Evolutionary conservation across 2,113 vertebrate species (phyloP), one percentile per base, ranked within the genome.

Genomic region (Podarcis cretensis): DNA sequence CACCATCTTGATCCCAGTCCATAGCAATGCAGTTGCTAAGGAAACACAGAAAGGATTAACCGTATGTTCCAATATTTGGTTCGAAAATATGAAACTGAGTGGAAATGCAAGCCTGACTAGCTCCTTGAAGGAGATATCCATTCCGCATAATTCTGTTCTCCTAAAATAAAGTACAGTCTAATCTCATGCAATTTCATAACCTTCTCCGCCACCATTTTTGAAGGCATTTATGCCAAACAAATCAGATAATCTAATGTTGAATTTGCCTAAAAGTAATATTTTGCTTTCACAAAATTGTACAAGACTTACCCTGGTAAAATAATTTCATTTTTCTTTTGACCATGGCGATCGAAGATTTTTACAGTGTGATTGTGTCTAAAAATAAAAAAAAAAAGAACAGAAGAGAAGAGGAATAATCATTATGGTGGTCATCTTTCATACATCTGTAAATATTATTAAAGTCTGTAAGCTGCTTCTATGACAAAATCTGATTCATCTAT

Each of bases 1-100:
- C 98, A 80, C 99, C 99, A 90, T 99, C 98, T 93, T 99, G 99
- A 95, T 99, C 98, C 99, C 99, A 99, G 93, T 99, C 98, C 97
- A 99, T 98, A 74, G 97, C 97, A 87, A 99, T 93, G 94, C 98
- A 99, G 68, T 95, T 97, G 48, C 99, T 99, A 87, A 87, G 68
- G 27, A 27, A 89, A 87, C 86, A 91, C 30, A 95, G 21, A 81
- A 57, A 83, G 59, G 1, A 25, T 91, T 91, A 74, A 93, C 16
- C 80, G 87, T 27, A 30, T 73, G 71, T 8, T 74, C 71, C 84
- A 89, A 87, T 81, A 80, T 43, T 35, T 25, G 84, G 81, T 4
- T 13, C 77, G 0, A 86, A 37, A 87, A 21, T 87, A 88, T 21
- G 43, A 69, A 25, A 88, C 2, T 37, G 35, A 86, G 5, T 0